Base-by-base conservation (phyloP, 1,140 invertebrate genomes). In the Pseudomyrmex concolor region DNA sequence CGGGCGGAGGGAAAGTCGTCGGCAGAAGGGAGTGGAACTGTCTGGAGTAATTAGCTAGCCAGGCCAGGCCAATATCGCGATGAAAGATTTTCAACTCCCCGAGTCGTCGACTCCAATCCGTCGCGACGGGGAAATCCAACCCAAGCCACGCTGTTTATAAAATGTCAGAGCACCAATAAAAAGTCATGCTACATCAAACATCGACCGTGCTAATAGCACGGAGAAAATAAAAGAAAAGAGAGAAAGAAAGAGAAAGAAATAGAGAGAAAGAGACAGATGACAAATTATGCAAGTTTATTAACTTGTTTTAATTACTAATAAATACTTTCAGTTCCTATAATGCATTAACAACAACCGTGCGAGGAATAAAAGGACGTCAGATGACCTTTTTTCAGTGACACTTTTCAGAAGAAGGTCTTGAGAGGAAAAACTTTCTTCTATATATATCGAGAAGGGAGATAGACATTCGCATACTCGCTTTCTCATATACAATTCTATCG, bases 131-230 rank as follows among this genome's bases (percentile, higher is more conserved):
- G 73, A 62, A 66, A 83, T 50, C 80, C 60, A 51, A 45, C 64
- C 13, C 88, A 80, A 84, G 88, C 84, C 77, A 82, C 88, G 90
- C 88, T 90, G 91, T 91, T 92, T 92, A 90, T 89, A 91, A 95
- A 95, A 95, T 95, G 94, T 95, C 94, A 95, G 89, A 67, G 84
- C 80, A 90, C 92, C 93, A 92, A 95, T 95, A 95, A 95, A 95
- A 95, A 95, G 93, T 91, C 93, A 94, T 91, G 93, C 92, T 89
- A 94, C 93, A 91, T 94, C 91, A 91, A 93, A 73, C 91, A 88
- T 72, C 86, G 84, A 66, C n/a, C 43, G 15, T 50, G 59, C 12
- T 22, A 60, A 66, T 48, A 19, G 4, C 15, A 57, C n/a, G 34
- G 12, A 19, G 45, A 54, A 22, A 48, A 62, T 15, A 62, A 13